A percentile compares a stretch with the other conserved stretches of the same genome.
phyloP scores from a whole-genome alignment of 2,888 invertebrate species.

The Dryococelus australis region DNA sequence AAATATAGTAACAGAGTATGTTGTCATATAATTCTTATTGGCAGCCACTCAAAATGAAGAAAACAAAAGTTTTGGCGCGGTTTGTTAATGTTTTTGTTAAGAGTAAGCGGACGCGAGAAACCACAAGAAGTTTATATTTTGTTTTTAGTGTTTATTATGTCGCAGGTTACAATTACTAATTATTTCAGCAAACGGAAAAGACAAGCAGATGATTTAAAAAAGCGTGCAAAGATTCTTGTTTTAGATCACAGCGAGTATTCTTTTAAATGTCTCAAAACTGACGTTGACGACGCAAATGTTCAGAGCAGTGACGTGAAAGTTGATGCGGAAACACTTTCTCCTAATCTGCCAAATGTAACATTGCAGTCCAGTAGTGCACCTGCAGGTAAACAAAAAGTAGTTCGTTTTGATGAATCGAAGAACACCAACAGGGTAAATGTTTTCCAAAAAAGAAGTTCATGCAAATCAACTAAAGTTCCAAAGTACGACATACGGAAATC shows the following conservation, averaged over 20 bases:
- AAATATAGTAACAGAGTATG: too few species aligned
- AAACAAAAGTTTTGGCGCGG: too few species aligned
- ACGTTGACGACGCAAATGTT: background rate
- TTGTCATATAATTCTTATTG: too few species aligned
- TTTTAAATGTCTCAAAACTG: background rate
- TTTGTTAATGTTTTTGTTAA: too few species aligned
- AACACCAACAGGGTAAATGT: background rate
- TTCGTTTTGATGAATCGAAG: constrained; percentile 22
- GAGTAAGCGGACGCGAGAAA: too few species aligned
- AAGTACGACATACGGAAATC: constrained; percentile 11
- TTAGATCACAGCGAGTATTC: constrained; percentile 52
- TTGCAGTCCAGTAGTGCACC: background rate
- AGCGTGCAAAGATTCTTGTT: constrained; percentile 64
- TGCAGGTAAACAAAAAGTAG: background rate
- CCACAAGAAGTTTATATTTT: too few species aligned
- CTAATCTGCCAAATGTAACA: background rate
- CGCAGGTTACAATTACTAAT: constrained; percentile 77
- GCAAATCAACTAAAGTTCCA: background rate
- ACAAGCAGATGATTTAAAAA: constrained; percentile 68
- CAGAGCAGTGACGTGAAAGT: background rate
- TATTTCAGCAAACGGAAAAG: constrained; percentile 82
- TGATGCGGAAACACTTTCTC: background rate
- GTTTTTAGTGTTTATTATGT: constrained; percentile 61
- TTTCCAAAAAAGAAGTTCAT: background rate
- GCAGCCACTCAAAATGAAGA: too few species aligned